phyloP scores from a whole-genome alignment of 2,797 vertebrate species.

The Sus cebifrons region DNA sequence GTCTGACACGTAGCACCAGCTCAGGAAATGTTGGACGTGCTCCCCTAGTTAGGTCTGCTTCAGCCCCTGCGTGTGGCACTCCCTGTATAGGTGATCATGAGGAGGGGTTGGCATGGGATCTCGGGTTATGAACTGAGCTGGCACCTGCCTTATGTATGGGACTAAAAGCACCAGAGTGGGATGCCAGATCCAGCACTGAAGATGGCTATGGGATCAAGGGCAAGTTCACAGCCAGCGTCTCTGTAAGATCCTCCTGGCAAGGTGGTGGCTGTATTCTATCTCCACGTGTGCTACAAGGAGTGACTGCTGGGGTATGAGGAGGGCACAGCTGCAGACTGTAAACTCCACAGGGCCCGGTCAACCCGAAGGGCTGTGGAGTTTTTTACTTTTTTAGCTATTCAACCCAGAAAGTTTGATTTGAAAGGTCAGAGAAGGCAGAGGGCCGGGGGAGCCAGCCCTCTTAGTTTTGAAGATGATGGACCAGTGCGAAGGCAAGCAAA shows the following conservation, averaged over 20 bases:
- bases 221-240: not conserved
- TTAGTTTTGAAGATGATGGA: not conserved
- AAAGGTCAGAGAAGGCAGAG: not conserved
- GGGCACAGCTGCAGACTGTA: not conserved
- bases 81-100: not conserved
- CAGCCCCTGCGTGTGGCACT: rapidly evolving
- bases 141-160: rapidly evolving
- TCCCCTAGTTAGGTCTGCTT: not conserved
- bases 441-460: not conserved
- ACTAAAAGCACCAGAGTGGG: not conserved
- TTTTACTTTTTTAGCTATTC: not conserved
- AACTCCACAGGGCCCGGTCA: not conserved
- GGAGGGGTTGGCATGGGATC: not conserved
- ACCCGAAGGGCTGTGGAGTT: not conserved
- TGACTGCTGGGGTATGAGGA: not conserved
- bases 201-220: rapidly evolving
- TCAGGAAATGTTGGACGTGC: too few relatives aligned
- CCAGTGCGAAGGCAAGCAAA: not conserved
- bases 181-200: not conserved
- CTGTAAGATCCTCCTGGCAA: rapidly evolving
- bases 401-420: not conserved
- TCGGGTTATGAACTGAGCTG: not conserved
- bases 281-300: rapidly evolving
- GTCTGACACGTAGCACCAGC: not conserved
- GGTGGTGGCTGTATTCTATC: not conserved